Evolutionary conservation across 2,113 vertebrate species (phyloP), one percentile per base, ranked within the genome.

Genomic region (Tyrannus savana): DNA sequence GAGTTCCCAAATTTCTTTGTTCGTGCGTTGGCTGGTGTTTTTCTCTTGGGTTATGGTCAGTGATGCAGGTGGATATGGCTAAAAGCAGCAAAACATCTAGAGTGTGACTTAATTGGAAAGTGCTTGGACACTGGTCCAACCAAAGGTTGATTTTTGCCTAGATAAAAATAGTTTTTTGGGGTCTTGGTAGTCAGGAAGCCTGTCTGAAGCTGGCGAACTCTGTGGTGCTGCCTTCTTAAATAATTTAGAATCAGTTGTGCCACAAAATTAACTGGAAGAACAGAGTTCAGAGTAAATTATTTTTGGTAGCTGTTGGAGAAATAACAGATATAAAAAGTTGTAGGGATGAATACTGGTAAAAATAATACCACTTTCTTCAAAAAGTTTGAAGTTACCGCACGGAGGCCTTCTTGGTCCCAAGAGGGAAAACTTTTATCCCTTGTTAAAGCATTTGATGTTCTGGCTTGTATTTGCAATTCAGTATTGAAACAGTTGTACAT

Each of bases 1-100:
- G 12, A 58, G 28, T 12, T 56, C 69, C n/a, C 37, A 14, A 2
- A 5, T 62, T 90, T 46, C 22, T 66, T 60, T 0, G 3, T 19
- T 59, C 2, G 0, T 10, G 9, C 3, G 0, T 18, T 69, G 19
- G 10, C 21, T 44, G 6, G 3, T 56, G 30, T 7, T 35, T 60
- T 33, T 21, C 19, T 27, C 42, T 39, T 17, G 5, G 7, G 2
- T 47, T 53, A 3, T 35, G 47, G 12, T 27, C 47, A 31, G 31
- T 42, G 37, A 19, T 42, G 18, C 11, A 33, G 31, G 16, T 24
- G 13, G 18, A 6, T 60, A 6, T 1, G 5, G 28, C 30, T 12
- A 37, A 71, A 35, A 87, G 19, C 19, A 84, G 18, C 21, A 39
- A 67, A 84, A 58, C 35, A 12, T 80, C n/a, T 21, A 2, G 33